Percentiles rank a stretch among this genome's conserved stretches.
phyloP scores from a whole-genome alignment of 1,140 invertebrate genomes.

The Forficula auricularia region DNA sequence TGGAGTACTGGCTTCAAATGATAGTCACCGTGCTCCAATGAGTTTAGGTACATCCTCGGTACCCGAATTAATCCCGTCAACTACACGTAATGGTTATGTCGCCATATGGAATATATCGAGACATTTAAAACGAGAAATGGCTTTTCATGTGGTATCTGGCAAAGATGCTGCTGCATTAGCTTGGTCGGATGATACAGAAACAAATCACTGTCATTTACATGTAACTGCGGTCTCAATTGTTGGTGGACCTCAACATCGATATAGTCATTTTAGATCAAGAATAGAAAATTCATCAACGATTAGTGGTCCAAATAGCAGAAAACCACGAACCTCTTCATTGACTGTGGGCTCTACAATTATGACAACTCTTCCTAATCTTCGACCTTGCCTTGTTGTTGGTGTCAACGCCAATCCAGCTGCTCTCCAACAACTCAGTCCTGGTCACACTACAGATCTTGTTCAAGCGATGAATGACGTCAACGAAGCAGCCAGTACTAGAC shows the following conservation, averaged over 20 bases:
- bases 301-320: constrained; percentile 15
- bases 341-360: no score
- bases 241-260: constrained; percentile 18
- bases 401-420: constrained; percentile 16
- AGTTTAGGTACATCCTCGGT: constrained; percentile 52
- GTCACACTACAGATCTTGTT: constrained; percentile 23
- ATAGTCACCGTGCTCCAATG: constrained; percentile 37
- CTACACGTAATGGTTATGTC: constrained; percentile 36
- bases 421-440: not conserved
- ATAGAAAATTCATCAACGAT: constrained; percentile 4
- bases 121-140: constrained; percentile 38
- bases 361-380: not conserved
- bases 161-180: not conserved
- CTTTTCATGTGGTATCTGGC: not conserved
- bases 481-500: constrained; percentile 32
- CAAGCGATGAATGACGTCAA: constrained; percentile 42
- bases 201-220: not conserved
- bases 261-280: constrained; percentile 12
- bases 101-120: constrained; percentile 57
- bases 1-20: constrained; percentile 35
- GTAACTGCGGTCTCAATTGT: constrained; percentile 33
- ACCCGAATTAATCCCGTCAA: constrained; percentile 36
- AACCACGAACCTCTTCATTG: constrained; percentile 4
- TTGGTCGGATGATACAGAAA: not conserved
- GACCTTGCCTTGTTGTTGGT: constrained; percentile 30